Conservation (phyloP, 2,113 vertebrate genomes). For the Oreochromis niloticus region DNA sequence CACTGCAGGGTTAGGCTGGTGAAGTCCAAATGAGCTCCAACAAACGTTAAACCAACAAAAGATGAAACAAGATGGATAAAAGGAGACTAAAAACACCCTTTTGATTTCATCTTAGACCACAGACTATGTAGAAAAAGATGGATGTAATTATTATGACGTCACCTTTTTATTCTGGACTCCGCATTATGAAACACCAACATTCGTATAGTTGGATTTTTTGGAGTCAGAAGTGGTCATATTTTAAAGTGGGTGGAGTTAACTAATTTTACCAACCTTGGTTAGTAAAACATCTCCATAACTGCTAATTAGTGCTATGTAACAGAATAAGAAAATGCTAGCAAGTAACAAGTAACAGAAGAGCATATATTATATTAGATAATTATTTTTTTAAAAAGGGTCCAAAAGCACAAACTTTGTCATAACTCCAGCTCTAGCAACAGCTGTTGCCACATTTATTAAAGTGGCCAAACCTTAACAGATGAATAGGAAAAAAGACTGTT, state of each 20-base stretch:
- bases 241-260: neutral
- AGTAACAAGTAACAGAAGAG: neutral
- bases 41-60: neutral
- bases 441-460: neutral
- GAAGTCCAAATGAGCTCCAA: neutral
- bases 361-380: neutral
- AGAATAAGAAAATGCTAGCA: neutral
- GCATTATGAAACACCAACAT: neutral
- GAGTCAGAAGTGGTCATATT: neutral
- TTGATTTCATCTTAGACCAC: neutral
- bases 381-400: rapidly evolving
- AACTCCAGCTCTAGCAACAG: neutral
- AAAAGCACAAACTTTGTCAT: neutral
- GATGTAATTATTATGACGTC: neutral
- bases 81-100: neutral
- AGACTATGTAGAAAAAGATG: neutral
- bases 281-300: neutral
- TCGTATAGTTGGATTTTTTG: neutral
- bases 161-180: neutral
- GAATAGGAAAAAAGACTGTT: neutral
- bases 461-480: neutral
- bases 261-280: neutral
- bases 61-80: neutral
- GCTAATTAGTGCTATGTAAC: neutral
- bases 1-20: neutral